Base-by-base conservation (phyloP, 1,140 invertebrate species). In the Drosophila truncata region DNA sequence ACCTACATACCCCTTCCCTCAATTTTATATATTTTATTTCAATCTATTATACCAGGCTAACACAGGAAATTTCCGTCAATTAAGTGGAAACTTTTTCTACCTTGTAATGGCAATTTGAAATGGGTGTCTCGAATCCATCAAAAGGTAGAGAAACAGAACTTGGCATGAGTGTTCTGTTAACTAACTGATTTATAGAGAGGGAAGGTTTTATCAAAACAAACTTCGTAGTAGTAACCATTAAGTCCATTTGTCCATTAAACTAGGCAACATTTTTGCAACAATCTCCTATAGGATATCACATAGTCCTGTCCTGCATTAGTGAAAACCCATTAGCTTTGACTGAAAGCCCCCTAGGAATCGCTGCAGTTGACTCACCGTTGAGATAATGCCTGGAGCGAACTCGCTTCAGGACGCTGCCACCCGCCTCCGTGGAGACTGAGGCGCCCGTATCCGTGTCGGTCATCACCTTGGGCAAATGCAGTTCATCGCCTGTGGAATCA, bases 351-450 rank as follows among this genome's bases (percentile, higher is more conserved):
- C 29, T 1, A 35, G 11, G 8, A 72, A 71, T 33, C 63, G 54
- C n/a, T 60, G 63, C 49, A 70, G 16, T 49, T 71, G 41, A 71
- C 69, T 81, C 70, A 93, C 92, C 92, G 62, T 90, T 93, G 44
- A 93, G 79, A 88, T 93, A 93, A 73, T 93, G 90, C 57, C 91
- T 76, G 61, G 92, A 93, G 46, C 91, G 90, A 42, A 79, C 64
- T 27, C 92, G 80, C 65, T 91, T 92, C 29, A 93, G 50, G n/a
- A 70, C 72, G 18, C 57, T 74, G 20, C 72, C 73, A 57, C 77
- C 86, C 46, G 78, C 81, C 59, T 84, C 81, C 2, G 86, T 90
- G 18, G 92, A 91, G n/a, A 88, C 66, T 1, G 88, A 86, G 65
- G 72, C 88, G 9, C 67, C 84, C 11, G 70, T 87, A 47, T 91